These are phyloP conservation scores for Ptychoptera albimana DNA, from an alignment of 2,888 invertebrate species.

Conservation along the genomic window DNA sequence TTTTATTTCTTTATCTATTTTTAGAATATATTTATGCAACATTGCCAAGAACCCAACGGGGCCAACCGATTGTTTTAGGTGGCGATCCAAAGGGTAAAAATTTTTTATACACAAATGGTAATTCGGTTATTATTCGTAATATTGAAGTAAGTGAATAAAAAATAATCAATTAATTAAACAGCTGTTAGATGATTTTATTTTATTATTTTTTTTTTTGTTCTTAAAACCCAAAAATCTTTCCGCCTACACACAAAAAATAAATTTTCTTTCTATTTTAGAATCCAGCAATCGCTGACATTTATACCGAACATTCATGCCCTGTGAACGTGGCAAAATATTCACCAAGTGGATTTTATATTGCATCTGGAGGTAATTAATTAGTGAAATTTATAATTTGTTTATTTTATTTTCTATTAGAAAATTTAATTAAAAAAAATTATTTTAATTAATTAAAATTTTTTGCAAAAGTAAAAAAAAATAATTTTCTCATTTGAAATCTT, in stretches of 20 bases:
- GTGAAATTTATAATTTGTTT: background rate
- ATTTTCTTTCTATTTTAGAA: conserved; percentile 40
- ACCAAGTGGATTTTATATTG: conserved; percentile 95
- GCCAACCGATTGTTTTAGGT: conserved; percentile 85
- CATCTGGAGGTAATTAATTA: conserved; percentile 73
- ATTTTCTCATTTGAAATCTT: background rate
- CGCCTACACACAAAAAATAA: conserved; percentile 2
- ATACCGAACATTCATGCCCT: conserved; percentile 91
- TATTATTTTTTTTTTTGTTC: conserved; percentile 10
- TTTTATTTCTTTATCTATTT: conserved; percentile 5
- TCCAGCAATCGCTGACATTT: conserved; percentile 85
- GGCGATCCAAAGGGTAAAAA: conserved; percentile 94
- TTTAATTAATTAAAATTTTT: background rate
- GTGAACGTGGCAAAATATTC: conserved; percentile 97
- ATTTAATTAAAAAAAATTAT: background rate
- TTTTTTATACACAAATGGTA: conserved; percentile 93
- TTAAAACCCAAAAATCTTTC: background rate
- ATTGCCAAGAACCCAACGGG: conserved; percentile 86
- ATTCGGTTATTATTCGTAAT: conserved; percentile 93
- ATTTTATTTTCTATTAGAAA: conserved; percentile 1
- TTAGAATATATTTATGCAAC: conserved; percentile 81
- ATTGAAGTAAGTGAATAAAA: conserved; percentile 51
- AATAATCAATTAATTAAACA: background rate
- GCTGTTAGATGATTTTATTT: conserved; percentile 7
- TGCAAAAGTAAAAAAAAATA: too few species aligned